Conservation (phyloP, 2,113 vertebrate genomes). For the Leuciscus idus region DNA sequence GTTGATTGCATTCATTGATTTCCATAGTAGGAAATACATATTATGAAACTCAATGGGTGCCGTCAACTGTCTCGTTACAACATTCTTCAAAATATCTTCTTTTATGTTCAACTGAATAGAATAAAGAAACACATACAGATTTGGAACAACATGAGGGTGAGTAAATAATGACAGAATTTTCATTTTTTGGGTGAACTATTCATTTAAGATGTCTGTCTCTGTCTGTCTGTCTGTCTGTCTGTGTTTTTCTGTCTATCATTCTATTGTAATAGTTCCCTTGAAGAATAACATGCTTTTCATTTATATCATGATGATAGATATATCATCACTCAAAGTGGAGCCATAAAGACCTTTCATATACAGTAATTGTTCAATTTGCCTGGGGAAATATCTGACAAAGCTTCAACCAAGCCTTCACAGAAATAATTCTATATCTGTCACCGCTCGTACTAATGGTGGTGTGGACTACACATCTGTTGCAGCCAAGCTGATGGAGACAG, state of each 20-base stretch:
- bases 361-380: background rate
- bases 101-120: too few species aligned
- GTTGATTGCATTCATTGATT: too few species aligned
- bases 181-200: too few species aligned
- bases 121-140: too few species aligned
- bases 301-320: background rate
- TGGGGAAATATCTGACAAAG: conserved; percentile 20
- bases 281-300: background rate
- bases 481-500: background rate
- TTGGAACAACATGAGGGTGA: too few species aligned
- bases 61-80: too few species aligned
- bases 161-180: too few species aligned
- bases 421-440: conserved; percentile 7
- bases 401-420: background rate
- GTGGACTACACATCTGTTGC: background rate
- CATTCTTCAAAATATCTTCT: too few species aligned
- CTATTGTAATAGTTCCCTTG: background rate
- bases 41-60: too few species aligned
- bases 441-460: background rate
- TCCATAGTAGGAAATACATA: too few species aligned
- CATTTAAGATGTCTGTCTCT: background rate
- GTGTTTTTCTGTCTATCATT: background rate
- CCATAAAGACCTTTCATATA: background rate
- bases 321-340: background rate
- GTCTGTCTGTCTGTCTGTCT: background rate